Evolutionary conservation across 2,797 vertebrate species (phyloP).

Genomic region (Eulemur rubriventer): DNA sequence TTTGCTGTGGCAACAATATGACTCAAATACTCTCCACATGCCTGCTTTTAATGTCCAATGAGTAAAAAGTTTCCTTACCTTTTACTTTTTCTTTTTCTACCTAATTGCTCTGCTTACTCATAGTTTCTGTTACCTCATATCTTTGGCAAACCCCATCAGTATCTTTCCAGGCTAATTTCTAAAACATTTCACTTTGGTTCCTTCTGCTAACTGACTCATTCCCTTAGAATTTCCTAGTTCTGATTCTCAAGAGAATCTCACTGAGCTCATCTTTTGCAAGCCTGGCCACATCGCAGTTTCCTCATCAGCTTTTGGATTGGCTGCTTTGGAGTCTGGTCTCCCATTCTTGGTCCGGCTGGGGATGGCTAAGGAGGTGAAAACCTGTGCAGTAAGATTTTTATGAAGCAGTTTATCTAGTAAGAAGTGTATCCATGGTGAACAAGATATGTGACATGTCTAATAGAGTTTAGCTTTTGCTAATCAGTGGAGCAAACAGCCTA

Average conservation of each 20-base stretch:
- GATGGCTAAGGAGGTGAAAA: background rate
- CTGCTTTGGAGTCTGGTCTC: background rate
- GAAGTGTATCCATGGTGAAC: background rate
- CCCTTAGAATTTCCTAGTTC: background rate
- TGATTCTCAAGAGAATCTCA: background rate
- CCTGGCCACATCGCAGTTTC: background rate
- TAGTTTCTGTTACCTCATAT: slow-evolving; percentile 63
- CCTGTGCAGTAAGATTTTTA: background rate
- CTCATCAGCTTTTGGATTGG: background rate
- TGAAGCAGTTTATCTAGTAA: background rate
- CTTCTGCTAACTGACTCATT: slow-evolving; percentile 40
- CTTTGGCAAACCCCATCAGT: slow-evolving; percentile 42
- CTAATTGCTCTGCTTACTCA: slow-evolving; percentile 44
- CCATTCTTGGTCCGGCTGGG: background rate
- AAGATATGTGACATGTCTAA: background rate
- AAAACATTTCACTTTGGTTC: slow-evolving; percentile 4
- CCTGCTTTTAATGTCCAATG: background rate
- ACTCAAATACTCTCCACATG: background rate
- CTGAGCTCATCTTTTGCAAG: background rate
- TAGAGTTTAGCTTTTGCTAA: background rate
- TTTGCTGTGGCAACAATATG: background rate
- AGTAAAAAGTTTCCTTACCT: background rate
- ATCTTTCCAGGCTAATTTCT: slow-evolving; percentile 37
- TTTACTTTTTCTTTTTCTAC: background rate
- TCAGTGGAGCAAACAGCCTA: background rate